phyloP scores from a whole-genome alignment of 2,888 invertebrate genomes.

The Mayetiola destructor region DNA sequence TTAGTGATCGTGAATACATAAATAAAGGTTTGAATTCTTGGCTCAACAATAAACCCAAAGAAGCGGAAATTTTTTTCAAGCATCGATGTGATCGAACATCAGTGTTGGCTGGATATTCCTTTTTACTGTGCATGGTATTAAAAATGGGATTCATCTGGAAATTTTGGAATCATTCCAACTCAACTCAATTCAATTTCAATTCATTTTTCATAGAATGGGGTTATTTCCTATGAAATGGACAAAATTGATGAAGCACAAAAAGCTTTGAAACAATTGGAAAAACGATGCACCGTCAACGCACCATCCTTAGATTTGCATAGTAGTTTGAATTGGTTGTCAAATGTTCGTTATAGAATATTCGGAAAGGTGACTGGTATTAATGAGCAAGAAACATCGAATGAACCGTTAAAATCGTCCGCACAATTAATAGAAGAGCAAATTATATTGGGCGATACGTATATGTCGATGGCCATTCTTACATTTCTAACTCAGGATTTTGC shows the following conservation, averaged over 20 bases:
- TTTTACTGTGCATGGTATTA: conserved; percentile 19
- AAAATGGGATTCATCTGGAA: background rate
- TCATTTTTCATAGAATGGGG: conserved; percentile 43
- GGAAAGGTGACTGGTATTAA: conserved; percentile 20
- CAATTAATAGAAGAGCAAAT: conserved; percentile 47
- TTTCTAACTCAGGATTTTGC: conserved; percentile 50
- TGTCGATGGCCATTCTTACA: conserved; percentile 48
- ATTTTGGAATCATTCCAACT: background rate
- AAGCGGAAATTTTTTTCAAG: no score
- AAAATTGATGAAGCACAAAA: conserved; percentile 43
- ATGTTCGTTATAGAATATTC: conserved; percentile 38
- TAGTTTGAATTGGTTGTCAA: conserved; percentile 39
- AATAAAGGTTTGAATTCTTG: no score
- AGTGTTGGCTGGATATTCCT: conserved; percentile 19
- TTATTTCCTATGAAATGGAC: conserved; percentile 55
- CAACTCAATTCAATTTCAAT: no score
- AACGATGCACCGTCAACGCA: conserved; percentile 36
- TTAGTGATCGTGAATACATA: no score
- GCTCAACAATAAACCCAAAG: no score
- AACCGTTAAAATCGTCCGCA: conserved; percentile 26
- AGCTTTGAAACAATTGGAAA: conserved; percentile 45
- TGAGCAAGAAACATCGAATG: no score
- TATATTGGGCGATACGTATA: conserved; percentile 49
- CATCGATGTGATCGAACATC: conserved; percentile 15
- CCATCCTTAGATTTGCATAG: conserved; percentile 23